phyloP scores from a whole-genome alignment of 2,888 invertebrate species.

The Rotaria magnacalcarata region DNA sequence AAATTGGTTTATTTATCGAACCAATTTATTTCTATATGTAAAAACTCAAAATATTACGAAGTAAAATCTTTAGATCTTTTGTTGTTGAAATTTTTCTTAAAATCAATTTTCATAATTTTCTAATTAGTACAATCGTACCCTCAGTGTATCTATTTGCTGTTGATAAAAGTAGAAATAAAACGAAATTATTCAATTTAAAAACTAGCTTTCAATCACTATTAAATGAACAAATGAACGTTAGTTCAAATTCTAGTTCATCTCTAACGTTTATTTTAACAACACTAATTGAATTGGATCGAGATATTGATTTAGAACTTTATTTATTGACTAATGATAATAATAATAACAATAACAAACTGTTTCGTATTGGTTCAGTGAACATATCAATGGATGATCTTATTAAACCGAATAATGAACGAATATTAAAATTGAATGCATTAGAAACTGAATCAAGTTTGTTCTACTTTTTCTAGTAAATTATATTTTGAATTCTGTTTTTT shows the following conservation, averaged over 20 bases:
- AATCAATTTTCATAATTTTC: no score
- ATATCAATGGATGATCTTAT: background rate
- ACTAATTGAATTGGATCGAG: background rate
- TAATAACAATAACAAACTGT: background rate
- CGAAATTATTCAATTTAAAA: background rate
- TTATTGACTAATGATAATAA: background rate
- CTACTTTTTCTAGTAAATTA: background rate
- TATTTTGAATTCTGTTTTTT: background rate
- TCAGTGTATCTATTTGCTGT: background rate
- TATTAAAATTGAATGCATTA: conserved; percentile 8
- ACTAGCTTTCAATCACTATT: background rate
- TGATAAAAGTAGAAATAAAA: background rate
- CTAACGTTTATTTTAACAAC: background rate
- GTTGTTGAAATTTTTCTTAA: no score
- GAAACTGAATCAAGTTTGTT: background rate
- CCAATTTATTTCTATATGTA: background rate
- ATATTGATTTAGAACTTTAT: background rate
- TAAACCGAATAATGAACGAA: background rate
- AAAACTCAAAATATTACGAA: background rate
- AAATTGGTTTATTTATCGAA: conserved; percentile 5
- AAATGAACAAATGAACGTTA: background rate
- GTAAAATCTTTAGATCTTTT: background rate
- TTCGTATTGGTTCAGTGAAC: background rate
- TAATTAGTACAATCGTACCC: background rate
- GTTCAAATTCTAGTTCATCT: background rate